Base-by-base conservation (phyloP, 2,797 vertebrate species). In the Urosaurus nigricauda region DNA sequence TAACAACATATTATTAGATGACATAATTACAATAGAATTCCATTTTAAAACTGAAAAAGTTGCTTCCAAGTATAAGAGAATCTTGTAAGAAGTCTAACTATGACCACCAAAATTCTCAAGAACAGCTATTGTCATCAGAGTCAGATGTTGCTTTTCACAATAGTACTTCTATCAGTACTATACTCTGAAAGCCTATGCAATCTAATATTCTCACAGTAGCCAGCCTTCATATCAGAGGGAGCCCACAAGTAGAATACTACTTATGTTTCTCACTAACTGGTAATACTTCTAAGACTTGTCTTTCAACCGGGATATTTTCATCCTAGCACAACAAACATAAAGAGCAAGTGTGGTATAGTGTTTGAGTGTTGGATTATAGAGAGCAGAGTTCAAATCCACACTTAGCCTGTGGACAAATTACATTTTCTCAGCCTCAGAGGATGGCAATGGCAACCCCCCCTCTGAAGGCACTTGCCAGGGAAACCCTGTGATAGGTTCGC, bases 1-100 rank as follows among this genome's bases (percentile, higher is more conserved):
- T 51, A 85, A 89, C 77, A 85, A 70, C 26, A 51, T 53, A 83
- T 68, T 88, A 83, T 47, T 88, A 80, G 77, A 81, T 89, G 83
- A 85, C 58, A 74, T 85, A 80, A 85, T 89, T 89, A 80, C 68
- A 85, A 74, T 32, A 74, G 65, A 51, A 78, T 65, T 85, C 26
- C 51, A 43, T 37, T 81, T 89, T 74, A 74, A 74, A 37, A 85
- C 19, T 26, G 19, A 79, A 89, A 73, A 29, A 84, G 75, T 37
- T 81, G 51, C n/a, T 73, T 89, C n/a, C 65, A 79, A 60, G 29
- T 37, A 80, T 65, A 73, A 79, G n/a, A 14, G 56, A 80, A 60
- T 79, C 13, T 37, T 56, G 40, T 56, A 71, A 70, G 29, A 83
- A 68, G 11, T 77, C 58, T 58, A 75, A 77, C 40, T 4, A 24